Evolutionary conservation across 2,797 vertebrate species (phyloP), one percentile per base, ranked within the genome.

Genomic region (Myiotriccus ornatus): DNA sequence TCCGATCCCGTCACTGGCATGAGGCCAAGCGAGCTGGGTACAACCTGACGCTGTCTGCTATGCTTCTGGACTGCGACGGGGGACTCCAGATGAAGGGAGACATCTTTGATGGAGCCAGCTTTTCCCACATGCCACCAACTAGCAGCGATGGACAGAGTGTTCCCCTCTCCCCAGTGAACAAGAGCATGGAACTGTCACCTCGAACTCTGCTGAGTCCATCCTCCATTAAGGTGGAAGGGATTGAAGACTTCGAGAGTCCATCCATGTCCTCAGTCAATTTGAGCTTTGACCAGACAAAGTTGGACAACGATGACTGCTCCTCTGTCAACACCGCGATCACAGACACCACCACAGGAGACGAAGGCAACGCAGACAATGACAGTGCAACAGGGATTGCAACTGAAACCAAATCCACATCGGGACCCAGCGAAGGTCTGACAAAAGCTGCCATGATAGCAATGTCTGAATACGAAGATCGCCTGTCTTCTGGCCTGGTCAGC

Each of bases 321-420:
- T 99, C 99, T 30, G 99, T 99, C 96, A 99, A 99, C 96, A 99
- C 99, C 1, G 99, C 99, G 50, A 99, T 99, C 98, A 99, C 99
- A 77, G 99, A 99, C 88, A 99, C 99, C 90, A 99, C 99, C 73
- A 99, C 99, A 18, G 99, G 99, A 92, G 99, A 99, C 35, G 99
- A 99, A 97, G 99, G 99, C 90, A 99, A 99, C 12, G 98, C 98
- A 57, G 99, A 99, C 96, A 99, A 99, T 22, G 99, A 99, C 69
- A 99, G 99, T 35, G 98, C 99, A 39, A 99, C 99, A 41, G 98
- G 98, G 84, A 97, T 98, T 56, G 89, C 96, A 30, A 97, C 97
- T 0, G 98, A 98, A 95, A 98, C 98, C 97, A 99, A 99, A 98
- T 98, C 98, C 43, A 94, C 97, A 68, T 99, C 98, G 2, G 98